Base-by-base conservation (phyloP, 2,113 vertebrate species). In the Grammomys surdaster region DNA sequence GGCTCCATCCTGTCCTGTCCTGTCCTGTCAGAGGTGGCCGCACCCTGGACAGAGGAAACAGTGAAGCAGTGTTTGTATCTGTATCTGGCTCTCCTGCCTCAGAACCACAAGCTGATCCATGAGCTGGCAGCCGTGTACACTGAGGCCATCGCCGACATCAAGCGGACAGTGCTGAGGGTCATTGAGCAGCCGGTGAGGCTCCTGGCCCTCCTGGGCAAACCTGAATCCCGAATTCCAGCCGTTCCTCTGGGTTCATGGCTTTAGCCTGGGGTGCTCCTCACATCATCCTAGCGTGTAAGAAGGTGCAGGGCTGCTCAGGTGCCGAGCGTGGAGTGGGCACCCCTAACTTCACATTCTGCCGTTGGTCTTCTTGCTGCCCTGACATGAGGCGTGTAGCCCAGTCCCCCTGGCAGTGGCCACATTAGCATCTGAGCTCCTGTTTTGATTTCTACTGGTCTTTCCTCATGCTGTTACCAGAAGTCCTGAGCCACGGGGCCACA, bases 41-140 rank as follows among this genome's bases (percentile, higher is more conserved):
- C 99, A 0, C 99, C 99, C 7, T 99, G 99, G 99, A 99, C 99
- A 0, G 99, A 99, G 96, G 99, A 99, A 96, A 99, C 99, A 0
- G 99, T 99, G 84, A 99, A 99, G 97, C 99, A 99, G 98, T 99
- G 99, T 91, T 99, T 99, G 3, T 99, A 99, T 98, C 99, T 99
- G 48, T 99, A 99, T 97, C 96, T 99, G 97, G 99, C 99, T 0
- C 98, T 99, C 75, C 98, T 99, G 88, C 99, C 99, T 4, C 99
- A 99, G 84, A 99, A 99, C 98, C 99, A 99, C 98, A 99, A 99
- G 48, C 98, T 99, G 89, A 99, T 99, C 96, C 99, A 99, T 0
- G 99, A 99, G 97, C 97, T 99, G 93, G 99, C 99, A 0, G 98
- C 99, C 0, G 99, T 99, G 93, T 99, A 99, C 98, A 99, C 99